These are phyloP conservation scores for Oscarella lobularis DNA, from an alignment of 37 sponge, comb jelly and placozoan species.

Conservation along the genomic window DNA sequence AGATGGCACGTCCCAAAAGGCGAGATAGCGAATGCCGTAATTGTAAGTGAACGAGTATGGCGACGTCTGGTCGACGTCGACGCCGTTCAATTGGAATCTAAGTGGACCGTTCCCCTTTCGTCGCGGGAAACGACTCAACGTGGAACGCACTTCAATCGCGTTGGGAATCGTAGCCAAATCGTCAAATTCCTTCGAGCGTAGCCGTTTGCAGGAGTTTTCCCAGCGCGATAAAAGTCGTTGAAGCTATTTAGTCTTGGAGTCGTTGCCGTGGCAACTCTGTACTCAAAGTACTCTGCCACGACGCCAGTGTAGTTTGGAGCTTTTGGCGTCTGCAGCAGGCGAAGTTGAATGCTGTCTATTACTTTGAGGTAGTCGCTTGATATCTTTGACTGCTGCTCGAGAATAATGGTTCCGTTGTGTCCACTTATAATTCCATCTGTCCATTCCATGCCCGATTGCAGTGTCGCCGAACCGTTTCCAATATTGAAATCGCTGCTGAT, in stretches of 20 bases:
- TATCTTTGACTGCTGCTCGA: not conserved
- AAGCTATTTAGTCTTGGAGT: not conserved
- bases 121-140: not conserved
- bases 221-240: not conserved
- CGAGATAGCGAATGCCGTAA: not conserved
- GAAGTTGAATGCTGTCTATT: not conserved
- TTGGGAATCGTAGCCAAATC: not conserved
- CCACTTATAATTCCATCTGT: not conserved
- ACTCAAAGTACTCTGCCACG: constrained; percentile 1
- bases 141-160: not conserved
- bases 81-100: not conserved
- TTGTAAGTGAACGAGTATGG: constrained; percentile 3
- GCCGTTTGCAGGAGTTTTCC: not conserved
- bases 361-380: not conserved
- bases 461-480: not conserved
- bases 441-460: not conserved
- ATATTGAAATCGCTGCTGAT: not conserved
- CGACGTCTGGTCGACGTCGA: not conserved
- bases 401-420: not conserved
- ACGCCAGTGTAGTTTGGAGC: not conserved
- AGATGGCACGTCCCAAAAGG: not conserved
- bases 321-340: not conserved
- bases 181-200: not conserved
- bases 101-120: not conserved
- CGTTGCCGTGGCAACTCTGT: not conserved